phyloP scores from a whole-genome alignment of 2,113 vertebrate genomes.

The Crotalus viridis region DNA sequence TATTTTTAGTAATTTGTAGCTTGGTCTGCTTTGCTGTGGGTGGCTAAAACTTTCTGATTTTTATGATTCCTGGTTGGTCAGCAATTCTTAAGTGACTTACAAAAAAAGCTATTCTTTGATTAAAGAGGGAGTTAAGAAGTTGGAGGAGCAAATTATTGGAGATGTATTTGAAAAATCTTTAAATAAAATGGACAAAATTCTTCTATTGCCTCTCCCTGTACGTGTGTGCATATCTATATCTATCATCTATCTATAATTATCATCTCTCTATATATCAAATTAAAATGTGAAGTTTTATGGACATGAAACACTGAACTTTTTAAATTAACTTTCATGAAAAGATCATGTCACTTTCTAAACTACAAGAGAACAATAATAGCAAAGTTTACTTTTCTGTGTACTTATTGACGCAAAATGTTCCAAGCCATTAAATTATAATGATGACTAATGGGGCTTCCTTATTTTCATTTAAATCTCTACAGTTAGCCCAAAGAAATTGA shows the following conservation, averaged over 20 bases:
- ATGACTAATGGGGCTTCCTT: conserved; percentile 39
- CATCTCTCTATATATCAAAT: background rate
- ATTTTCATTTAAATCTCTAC: conserved; percentile 47
- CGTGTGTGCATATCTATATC: background rate
- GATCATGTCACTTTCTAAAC: conserved; percentile 12
- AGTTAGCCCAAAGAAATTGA: conserved; percentile 32
- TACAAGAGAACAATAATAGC: conserved; percentile 14
- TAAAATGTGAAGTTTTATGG: conserved; percentile 16
- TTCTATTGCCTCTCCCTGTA: too few relatives aligned
- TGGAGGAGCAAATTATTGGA: too few relatives aligned
- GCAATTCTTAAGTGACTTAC: too few relatives aligned
- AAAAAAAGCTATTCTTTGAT: too few relatives aligned
- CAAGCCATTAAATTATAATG: conserved; percentile 41
- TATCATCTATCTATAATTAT: background rate
- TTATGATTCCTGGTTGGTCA: too few relatives aligned
- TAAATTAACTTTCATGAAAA: conserved; percentile 21
- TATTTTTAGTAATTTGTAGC: too few relatives aligned
- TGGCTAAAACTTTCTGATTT: too few relatives aligned
- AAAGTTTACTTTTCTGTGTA: conserved; percentile 40
- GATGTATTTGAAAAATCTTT: too few relatives aligned
- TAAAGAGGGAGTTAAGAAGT: too few relatives aligned
- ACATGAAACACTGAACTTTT: background rate
- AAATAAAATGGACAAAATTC: too few relatives aligned
- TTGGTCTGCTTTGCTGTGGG: too few relatives aligned
- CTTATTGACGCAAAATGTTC: conserved; percentile 41